phyloP scores from a whole-genome alignment of 1,140 invertebrate genomes.

The Dolichoris vasculosae region DNA sequence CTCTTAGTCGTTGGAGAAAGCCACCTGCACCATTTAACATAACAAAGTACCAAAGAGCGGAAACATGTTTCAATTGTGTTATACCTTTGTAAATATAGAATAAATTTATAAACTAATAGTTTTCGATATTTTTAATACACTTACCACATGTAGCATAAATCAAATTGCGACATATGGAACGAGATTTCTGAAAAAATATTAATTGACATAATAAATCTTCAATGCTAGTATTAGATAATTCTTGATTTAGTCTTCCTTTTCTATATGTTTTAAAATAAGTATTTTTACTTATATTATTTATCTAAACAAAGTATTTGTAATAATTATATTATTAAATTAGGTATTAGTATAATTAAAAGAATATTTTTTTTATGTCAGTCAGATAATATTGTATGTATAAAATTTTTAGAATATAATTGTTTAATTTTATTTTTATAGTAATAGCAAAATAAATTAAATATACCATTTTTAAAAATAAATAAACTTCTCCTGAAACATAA shows the following conservation, averaged over 20 bases:
- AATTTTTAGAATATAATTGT: not conserved
- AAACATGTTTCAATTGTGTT: constrained; percentile 56
- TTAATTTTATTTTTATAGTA: not conserved
- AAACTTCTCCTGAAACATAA: constrained; percentile 55
- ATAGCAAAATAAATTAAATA: not conserved
- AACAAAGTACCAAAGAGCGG: constrained; percentile 59
- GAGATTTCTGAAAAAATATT: constrained; percentile 49
- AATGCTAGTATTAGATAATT: constrained; percentile 56
- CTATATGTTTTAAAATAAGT: constrained; percentile 37
- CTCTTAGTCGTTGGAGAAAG: constrained; percentile 56
- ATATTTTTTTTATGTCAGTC: not conserved
- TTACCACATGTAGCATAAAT: constrained; percentile 59
- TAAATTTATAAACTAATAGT: not conserved
- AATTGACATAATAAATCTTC: constrained; percentile 53
- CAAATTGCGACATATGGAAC: constrained; percentile 56
- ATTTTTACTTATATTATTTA: constrained; percentile 52
- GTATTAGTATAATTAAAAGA: constrained; percentile 8
- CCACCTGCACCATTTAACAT: constrained; percentile 59
- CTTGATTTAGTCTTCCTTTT: constrained; percentile 29
- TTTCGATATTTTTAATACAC: not conserved
- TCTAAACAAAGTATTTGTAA: constrained; percentile 37
- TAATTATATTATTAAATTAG: not conserved
- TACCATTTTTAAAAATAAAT: constrained; percentile 59
- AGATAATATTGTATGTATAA: not conserved
- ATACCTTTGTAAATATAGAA: constrained; percentile 48